A percentile compares a stretch with the other conserved stretches of the same genome.
Evolutionary conservation across 1,140 invertebrate genomes (phyloP).

Genomic region (Trachelipus rathkii): DNA sequence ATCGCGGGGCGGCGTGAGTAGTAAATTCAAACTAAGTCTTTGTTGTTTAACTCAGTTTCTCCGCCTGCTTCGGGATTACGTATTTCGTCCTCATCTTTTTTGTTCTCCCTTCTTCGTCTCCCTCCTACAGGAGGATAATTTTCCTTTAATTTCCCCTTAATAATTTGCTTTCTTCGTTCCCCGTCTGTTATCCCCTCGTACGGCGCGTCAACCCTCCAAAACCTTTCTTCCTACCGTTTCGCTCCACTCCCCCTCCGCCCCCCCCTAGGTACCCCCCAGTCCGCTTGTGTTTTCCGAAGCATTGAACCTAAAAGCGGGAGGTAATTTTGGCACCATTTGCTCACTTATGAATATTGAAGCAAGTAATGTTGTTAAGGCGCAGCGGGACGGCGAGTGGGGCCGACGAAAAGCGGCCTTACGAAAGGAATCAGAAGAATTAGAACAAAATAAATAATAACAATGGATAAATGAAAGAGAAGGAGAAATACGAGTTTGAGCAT

Average conservation of each 20-base stretch:
- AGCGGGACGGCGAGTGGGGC: slow-evolving; percentile 5
- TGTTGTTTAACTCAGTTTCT: no score
- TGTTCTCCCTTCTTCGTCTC: not conserved
- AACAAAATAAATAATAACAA: not conserved
- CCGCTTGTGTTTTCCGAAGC: slow-evolving; percentile 35
- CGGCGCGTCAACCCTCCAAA: not conserved
- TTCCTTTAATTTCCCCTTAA: not conserved
- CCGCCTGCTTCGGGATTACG: no score
- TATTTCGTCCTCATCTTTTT: no score
- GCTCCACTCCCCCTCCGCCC: slow-evolving; percentile 1
- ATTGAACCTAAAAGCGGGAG: slow-evolving; percentile 40
- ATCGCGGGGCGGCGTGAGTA: no score
- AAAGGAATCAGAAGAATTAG: no score
- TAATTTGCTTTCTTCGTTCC: not conserved
- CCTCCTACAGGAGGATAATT: not conserved
- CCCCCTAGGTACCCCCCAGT: not conserved
- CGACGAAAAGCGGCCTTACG: not conserved
- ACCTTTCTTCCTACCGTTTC: not conserved
- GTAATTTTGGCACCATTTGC: slow-evolving; percentile 44
- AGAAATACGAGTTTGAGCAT: not conserved
- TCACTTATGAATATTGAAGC: slow-evolving; percentile 45
- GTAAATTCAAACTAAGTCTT: no score
- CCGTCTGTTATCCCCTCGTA: no score
- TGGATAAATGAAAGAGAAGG: slow-evolving; percentile 26
- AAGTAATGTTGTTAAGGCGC: slow-evolving; percentile 42